Base-by-base conservation (phyloP, 2,797 vertebrate genomes). In the Cynodonichthys magdalenae region DNA sequence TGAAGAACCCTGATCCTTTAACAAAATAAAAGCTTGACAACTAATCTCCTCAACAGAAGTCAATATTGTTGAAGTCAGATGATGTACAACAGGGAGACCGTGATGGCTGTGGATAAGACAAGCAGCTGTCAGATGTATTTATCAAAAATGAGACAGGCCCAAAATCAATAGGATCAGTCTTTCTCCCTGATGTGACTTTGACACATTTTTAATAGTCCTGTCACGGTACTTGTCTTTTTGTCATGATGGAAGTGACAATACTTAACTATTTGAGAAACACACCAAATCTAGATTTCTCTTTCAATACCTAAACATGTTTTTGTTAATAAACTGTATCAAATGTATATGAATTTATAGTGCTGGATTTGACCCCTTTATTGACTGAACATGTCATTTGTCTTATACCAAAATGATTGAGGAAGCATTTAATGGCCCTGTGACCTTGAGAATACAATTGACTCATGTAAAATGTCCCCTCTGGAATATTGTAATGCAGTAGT, bases 1-100 rank as follows among this genome's bases (percentile, higher is more conserved):
- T 82, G 87, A 92, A 94, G 92, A 92, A 86, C 75, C 75, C 87
- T 93, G 91, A 94, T 93, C 93, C 93, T 90, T 89, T 93, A 92
- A 92, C 92, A 93, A 93, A 94, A 94, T 92, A 92, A 92, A 91
- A 92, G 87, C 87, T 87, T 75, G 83, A 84, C 86, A 88, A 80
- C 73, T 94, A 93, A 94, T 92, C 92, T 92, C 85, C 80, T 53
- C 84, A 77, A 82, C 82, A 88, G 83, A 87, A 91, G 91, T 93
- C 91, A 89, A 92, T 92, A 92, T 87, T 80, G 86, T 89, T 89
- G 87, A 92, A 88, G 88, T 89, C 77, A 71, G 81, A 86, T 89
- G 90, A 91, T 92, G 84, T 87, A 87, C 84, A 80, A 67, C 79
- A 41, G 49, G 29, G 72, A 61, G 71, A 63, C 56, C 60, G 47